Evolutionary conservation across 2,797 vertebrate genomes (phyloP).

Genomic region (Alfaro cultratus): DNA sequence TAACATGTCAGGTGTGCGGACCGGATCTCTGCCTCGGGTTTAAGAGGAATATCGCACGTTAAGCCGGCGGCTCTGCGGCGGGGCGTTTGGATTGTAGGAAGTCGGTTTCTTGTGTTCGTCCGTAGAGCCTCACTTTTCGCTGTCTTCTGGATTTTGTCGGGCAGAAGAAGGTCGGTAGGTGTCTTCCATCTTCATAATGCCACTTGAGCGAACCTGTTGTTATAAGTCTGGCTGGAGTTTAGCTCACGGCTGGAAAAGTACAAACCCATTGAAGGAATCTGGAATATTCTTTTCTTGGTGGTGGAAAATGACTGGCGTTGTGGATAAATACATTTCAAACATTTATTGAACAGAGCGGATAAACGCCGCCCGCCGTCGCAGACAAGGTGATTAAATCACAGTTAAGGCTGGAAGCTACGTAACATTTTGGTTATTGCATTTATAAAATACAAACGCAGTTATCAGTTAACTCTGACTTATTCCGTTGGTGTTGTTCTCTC

Average conservation of each 20-base stretch:
- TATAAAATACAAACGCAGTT: neutral
- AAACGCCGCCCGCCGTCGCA: neutral
- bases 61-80: conserved; percentile 50
- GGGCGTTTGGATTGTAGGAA: conserved; percentile 71
- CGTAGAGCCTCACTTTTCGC: conserved; percentile 13
- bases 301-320: neutral
- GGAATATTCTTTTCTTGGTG: neutral
- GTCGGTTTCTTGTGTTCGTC: conserved; percentile 6
- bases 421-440: conserved; percentile 3
- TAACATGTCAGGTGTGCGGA: conserved; percentile 48
- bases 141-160: conserved; percentile 40
- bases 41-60: conserved; percentile 35
- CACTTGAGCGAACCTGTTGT: neutral
- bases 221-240: neutral
- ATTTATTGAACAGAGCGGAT: neutral
- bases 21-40: conserved; percentile 50
- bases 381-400: neutral
- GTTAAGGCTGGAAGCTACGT: neutral
- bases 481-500: neutral
- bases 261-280: neutral
- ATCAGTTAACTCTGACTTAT: neutral
- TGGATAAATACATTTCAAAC: neutral
- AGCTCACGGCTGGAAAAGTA: neutral
- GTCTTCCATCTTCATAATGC: conserved; percentile 1
- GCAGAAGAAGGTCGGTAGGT: conserved; percentile 77